phyloP scores from a whole-genome alignment of 2,797 vertebrate species.

The Myioborus miniatus region DNA sequence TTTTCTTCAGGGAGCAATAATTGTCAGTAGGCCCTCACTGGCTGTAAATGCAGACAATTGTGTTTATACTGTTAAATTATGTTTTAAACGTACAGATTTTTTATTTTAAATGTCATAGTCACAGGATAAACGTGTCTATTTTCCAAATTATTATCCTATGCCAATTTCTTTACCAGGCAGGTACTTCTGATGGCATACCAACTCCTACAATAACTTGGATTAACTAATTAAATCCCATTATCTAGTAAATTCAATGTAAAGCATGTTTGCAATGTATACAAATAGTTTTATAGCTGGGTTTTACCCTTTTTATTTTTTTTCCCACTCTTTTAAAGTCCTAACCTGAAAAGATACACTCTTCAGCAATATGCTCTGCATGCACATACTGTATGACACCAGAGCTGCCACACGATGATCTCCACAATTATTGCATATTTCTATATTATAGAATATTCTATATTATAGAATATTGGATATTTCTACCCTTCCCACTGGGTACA shows the following conservation, averaged over 20 bases:
- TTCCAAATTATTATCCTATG: neutral
- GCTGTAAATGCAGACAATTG: neutral
- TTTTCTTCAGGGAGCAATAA: neutral
- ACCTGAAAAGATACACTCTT: neutral
- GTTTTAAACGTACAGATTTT: neutral
- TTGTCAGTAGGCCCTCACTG: neutral
- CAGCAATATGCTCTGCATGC: neutral
- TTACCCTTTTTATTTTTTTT: neutral
- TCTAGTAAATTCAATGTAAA: neutral
- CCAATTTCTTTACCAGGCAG: neutral
- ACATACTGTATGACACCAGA: neutral
- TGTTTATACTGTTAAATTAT: neutral
- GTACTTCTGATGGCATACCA: neutral
- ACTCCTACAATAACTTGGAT: neutral
- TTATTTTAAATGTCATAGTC: neutral
- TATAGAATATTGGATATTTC: neutral
- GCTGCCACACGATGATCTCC: neutral
- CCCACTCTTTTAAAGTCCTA: neutral
- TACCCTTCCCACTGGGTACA: neutral
- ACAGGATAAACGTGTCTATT: neutral
- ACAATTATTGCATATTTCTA: neutral
- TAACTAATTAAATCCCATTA: neutral
- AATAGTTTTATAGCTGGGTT: neutral
- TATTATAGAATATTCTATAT: too few species aligned
- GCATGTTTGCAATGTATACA: neutral